Base-by-base conservation (phyloP, 2,113 vertebrate species). In the Eleginops maclovinus region DNA sequence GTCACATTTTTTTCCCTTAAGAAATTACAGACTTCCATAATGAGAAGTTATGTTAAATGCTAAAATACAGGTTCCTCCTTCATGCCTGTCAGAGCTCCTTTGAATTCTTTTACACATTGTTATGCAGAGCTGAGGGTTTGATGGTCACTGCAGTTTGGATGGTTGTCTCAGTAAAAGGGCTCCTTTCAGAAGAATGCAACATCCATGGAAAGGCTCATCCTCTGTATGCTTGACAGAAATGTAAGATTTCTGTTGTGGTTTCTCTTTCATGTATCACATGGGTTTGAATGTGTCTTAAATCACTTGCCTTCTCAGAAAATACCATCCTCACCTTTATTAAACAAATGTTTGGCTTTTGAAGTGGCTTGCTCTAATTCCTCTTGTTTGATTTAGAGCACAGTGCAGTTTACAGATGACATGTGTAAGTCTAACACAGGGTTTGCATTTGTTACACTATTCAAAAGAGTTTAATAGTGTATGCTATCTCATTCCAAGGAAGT, bases 1-100 rank as follows among this genome's bases (percentile, higher is more conserved):
- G 72, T 81, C 61, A 80, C 82, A 65, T 87, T 87, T 91, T 85
- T 82, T 81, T 81, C 8, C 19, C 87, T 49, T 51, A 59, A 83
- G 80, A 92, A 93, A 94, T 93, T 88, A 92, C 85, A 93, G 90
- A 88, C 84, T 87, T 69, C 85, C 73, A 86, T 93, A 94, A 95
- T 94, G 89, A 94, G 93, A 93, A 90, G 93, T 93, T 94, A 90
- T 91, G 92, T 84, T 93, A 94, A 95, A 93, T 83, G 90, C 92
- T 90, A 94, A 94, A 95, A 89, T 94, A 92, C 91, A 94, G 93
- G 90, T 93, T 93, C 82, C 84, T 88, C 68, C 83, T 91, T 79
- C 74, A 81, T 79, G 88, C 89, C 81, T 88, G 88, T 88, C 88
- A 87, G 65, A 86, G 82, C 75, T 79, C 83, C 76, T 89, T 90